Evolutionary conservation across 2,797 vertebrate genomes (phyloP).

Genomic region (Myotis myotis): DNA sequence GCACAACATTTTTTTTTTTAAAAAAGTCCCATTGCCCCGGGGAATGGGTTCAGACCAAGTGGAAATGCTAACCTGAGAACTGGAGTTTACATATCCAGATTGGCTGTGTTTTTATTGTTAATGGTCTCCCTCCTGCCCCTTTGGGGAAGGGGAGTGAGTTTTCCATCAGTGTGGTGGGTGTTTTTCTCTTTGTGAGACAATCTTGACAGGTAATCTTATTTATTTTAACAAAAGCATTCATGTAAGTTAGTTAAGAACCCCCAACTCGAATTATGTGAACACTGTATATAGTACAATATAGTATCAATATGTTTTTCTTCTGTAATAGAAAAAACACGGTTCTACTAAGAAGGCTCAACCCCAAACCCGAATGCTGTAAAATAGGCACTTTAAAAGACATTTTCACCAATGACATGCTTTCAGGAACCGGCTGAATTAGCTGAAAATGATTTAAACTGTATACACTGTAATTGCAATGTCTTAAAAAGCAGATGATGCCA

Average conservation of each 20-base stretch:
- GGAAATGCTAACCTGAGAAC: background rate
- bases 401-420: constrained; percentile 45
- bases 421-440: constrained; percentile 43
- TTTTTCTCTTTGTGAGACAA: background rate
- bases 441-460: constrained; percentile 41
- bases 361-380: background rate
- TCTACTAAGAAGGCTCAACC: constrained; percentile 30
- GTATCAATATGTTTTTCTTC: constrained; percentile 23
- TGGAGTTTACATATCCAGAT: background rate
- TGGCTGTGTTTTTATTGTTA: background rate
- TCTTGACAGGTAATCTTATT: background rate
- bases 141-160: background rate
- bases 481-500: constrained; percentile 19
- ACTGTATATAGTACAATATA: background rate
- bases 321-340: background rate
- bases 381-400: background rate
- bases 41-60: background rate
- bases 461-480: background rate
- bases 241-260: background rate
- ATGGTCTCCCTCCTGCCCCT: background rate
- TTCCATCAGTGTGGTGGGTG: background rate
- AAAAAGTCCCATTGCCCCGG: no score
- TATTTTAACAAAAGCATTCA: constrained; percentile 30
- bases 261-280: background rate
- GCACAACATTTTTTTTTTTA: background rate